phyloP scores from a whole-genome alignment of 2,797 vertebrate genomes.

The Pseudomugil gertrudae region DNA sequence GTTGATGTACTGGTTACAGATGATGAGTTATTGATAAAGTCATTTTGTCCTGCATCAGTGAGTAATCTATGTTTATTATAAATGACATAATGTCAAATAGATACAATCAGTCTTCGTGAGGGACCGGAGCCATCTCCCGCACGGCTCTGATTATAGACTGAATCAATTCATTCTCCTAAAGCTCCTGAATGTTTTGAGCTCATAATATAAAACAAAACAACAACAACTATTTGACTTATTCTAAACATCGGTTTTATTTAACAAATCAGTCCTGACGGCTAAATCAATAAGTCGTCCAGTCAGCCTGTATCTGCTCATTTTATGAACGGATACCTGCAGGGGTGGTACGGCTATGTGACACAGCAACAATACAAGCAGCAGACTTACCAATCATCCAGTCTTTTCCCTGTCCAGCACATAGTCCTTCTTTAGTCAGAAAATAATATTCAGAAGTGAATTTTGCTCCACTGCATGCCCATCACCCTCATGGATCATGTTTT shows the following conservation, averaged over 20 bases:
- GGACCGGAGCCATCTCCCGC: constrained; percentile 39
- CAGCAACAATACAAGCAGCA: too few species aligned
- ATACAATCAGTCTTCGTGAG: constrained; percentile 50
- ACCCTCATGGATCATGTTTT: too few species aligned
- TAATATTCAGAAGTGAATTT: too few species aligned
- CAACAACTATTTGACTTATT: background rate
- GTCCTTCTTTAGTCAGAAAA: too few species aligned
- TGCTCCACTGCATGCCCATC: too few species aligned
- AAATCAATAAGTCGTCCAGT: background rate
- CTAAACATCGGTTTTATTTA: background rate
- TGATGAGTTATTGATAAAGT: constrained; percentile 67
- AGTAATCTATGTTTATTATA: constrained; percentile 45
- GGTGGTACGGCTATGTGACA: too few species aligned
- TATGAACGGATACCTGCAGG: too few species aligned
- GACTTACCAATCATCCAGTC: too few species aligned
- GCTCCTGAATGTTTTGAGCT: constrained; percentile 13
- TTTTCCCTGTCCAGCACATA: too few species aligned
- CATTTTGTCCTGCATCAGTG: constrained; percentile 51
- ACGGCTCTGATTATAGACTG: constrained; percentile 36
- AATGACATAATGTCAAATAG: constrained; percentile 37
- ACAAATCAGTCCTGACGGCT: background rate
- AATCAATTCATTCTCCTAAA: constrained; percentile 29
- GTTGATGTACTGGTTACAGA: constrained; percentile 50
- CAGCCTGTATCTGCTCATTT: background rate
- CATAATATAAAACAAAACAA: constrained; percentile 24